phyloP scores from a whole-genome alignment of 2,888 invertebrate species.

The Cheilosia scutellata region DNA sequence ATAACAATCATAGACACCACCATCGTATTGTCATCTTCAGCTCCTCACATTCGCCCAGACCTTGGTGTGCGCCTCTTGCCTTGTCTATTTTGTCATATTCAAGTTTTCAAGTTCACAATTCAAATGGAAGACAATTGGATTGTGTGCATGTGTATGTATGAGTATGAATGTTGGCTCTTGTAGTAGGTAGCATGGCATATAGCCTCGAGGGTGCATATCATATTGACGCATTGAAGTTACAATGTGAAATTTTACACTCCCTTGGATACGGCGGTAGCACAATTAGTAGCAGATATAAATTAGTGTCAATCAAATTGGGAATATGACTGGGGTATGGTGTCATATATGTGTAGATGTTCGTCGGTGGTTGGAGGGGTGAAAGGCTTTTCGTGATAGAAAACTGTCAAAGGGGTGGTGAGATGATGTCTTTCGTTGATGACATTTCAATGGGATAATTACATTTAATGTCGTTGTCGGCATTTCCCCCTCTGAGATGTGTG shows the following conservation, averaged over 20 bases:
- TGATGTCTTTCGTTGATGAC: constrained; percentile 50
- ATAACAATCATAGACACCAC: constrained; percentile 69
- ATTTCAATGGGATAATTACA: constrained; percentile 62
- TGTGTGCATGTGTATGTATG: constrained; percentile 13
- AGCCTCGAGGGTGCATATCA: constrained; percentile 70
- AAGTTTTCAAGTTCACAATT: constrained; percentile 66
- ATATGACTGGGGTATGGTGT: neutral
- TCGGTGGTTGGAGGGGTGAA: neutral
- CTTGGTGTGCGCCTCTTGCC: neutral
- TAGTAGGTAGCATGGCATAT: constrained; percentile 14
- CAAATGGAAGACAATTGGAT: constrained; percentile 61
- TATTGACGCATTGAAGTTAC: constrained; percentile 69
- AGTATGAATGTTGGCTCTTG: neutral
- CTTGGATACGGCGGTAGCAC: constrained; percentile 59
- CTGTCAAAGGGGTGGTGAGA: constrained; percentile 29
- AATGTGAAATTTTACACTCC: constrained; percentile 68
- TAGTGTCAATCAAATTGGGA: constrained; percentile 57
- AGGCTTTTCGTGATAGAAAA: constrained; percentile 53
- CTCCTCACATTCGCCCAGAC: constrained; percentile 18
- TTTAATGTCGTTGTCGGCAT: constrained; percentile 41
- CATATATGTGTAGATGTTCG: neutral
- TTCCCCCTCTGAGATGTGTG: constrained; percentile 43
- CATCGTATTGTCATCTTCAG: constrained; percentile 58
- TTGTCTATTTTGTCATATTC: constrained; percentile 39
- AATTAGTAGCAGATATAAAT: constrained; percentile 72